Conservation (phyloP, 2,888 invertebrate genomes). For the Lymantria monacha region DNA sequence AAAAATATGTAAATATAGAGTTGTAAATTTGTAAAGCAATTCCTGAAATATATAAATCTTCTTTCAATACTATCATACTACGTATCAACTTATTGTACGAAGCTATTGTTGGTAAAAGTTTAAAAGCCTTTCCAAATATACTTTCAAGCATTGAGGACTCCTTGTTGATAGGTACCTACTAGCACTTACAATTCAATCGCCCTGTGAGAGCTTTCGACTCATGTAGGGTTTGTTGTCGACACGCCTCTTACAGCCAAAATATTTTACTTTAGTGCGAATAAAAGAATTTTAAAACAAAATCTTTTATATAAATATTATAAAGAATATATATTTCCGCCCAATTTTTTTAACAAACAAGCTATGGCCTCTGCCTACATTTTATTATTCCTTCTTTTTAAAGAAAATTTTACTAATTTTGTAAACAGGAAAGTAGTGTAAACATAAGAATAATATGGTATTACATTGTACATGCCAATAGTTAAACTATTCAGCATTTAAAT, state of each 20-base stretch:
- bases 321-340: too few relatives aligned
- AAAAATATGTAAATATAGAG: too few relatives aligned
- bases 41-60: not conserved
- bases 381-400: too few relatives aligned
- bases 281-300: conserved; percentile 13
- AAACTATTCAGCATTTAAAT: too few relatives aligned
- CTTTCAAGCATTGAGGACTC: conserved; percentile 12
- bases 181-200: conserved; percentile 34
- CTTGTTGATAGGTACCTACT: conserved; percentile 23
- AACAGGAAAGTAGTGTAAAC: too few relatives aligned
- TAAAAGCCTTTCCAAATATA: conserved; percentile 13
- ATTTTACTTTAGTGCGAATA: conserved; percentile 17
- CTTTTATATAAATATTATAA: too few relatives aligned
- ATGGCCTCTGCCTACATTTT: too few relatives aligned
- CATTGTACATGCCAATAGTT: too few relatives aligned
- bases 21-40: too few relatives aligned
- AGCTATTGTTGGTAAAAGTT: conserved; percentile 14
- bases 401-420: too few relatives aligned
- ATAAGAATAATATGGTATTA: too few relatives aligned
- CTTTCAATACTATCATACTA: not conserved
- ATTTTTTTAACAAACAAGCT: too few relatives aligned
- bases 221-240: conserved; percentile 24
- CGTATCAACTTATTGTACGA: not conserved
- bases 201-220: conserved; percentile 26
- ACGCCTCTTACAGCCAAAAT: conserved; percentile 16